Evolutionary conservation across 2,888 invertebrate species (phyloP), one percentile per base, ranked within the genome.

Genomic region (Unio delphinus): DNA sequence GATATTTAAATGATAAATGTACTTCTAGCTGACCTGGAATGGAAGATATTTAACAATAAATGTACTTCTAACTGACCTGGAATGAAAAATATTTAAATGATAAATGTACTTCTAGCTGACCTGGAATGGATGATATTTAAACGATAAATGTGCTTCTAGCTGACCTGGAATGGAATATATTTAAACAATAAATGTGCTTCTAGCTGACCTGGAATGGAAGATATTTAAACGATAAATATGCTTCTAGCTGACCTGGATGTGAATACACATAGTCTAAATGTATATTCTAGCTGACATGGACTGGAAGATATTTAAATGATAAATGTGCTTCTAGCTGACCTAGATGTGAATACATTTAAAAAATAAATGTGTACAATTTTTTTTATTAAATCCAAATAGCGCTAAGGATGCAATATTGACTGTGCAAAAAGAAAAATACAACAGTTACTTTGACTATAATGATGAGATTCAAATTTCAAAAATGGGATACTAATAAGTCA

Each of bases 241-340:
- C 85, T 74, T 91, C 90, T 67, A 91, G 79, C 28, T 89, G 86
- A 58, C 87, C 89, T 89, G 72, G 4, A 73, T 69, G 26, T 20
- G 68, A 6, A 55, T 17, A 17, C 4, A 89, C 81, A 30, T 86
- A 76, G 58, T 90, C 90, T 17, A 90, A 72, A 23, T 86, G 84
- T 15, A 87, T 85, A n/a, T 74, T 91, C 90, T 67, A 91, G 79
- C 28, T 89, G 86, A 58, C 87, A 89, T 89, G 72, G 6, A 73
- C 69, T 30, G 23, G 68, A 6, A 55, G n/a, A 17, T 4, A 59
- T 3, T 28, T 28, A 28, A 28, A 28, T 3, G 28, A 28, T 17
- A 90, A 72, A 23, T 86, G 84, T 15, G 87, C 85, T 74, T 91
- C 90, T 67, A 91, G 79, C 28, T 89, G 86, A 58, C 87, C 89